Evolutionary conservation across 2,797 vertebrate species (phyloP).

Genomic region (Rhincodon typus): DNA sequence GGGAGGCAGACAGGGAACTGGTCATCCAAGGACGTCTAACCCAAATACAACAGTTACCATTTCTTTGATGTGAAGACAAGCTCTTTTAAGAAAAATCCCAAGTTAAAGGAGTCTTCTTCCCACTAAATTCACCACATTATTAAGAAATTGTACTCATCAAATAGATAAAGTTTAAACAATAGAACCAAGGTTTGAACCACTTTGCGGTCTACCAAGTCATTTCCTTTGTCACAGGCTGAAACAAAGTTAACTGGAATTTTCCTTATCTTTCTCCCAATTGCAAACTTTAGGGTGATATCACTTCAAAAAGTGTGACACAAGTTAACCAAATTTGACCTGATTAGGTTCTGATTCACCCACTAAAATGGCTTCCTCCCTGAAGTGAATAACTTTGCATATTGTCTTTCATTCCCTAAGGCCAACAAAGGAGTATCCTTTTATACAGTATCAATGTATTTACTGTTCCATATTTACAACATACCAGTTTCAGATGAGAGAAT

Average conservation of each 20-base stretch:
- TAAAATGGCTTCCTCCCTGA: neutral
- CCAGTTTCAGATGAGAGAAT: neutral
- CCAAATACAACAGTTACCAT: neutral
- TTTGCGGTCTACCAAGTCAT: neutral
- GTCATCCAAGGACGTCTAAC: neutral
- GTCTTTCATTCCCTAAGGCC: neutral
- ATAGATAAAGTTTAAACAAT: neutral
- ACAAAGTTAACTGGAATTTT: neutral
- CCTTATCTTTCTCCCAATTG: neutral
- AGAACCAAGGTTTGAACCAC: neutral
- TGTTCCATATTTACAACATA: neutral
- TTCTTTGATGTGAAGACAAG: neutral
- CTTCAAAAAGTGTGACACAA: neutral
- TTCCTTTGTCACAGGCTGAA: neutral
- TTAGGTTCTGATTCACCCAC: neutral
- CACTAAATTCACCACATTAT: neutral
- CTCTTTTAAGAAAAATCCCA: neutral
- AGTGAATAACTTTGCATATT: neutral
- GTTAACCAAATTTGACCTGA: neutral
- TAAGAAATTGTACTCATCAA: neutral
- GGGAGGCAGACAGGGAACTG: neutral
- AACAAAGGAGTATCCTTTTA: neutral
- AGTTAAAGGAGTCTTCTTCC: neutral
- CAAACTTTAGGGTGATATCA: neutral
- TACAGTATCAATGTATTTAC: neutral